Evolutionary conservation across 2,888 invertebrate genomes (phyloP), one percentile per base, ranked within the genome.

Genomic region (Helicoverpa assulta): DNA sequence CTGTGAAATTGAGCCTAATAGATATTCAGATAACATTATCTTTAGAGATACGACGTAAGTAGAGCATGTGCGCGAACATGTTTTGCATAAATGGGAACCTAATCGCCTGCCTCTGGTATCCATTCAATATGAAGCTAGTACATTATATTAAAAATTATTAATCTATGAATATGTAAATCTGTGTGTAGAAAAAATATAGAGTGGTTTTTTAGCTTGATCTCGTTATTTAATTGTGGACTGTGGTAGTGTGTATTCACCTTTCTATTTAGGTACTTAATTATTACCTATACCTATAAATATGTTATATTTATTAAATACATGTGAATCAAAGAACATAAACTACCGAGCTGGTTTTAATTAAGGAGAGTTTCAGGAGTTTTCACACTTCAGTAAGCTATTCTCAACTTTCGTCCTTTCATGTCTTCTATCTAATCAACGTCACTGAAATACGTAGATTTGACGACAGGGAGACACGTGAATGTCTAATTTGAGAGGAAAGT

Each of bases 1-100:
- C 72, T 64, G 78, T 63, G 56, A 78, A 61, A 70, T 78, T 80
- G 60, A 76, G 73, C 69, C 51, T 81, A 76, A 74, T 77, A 76
- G 69, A 68, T 74, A 71, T 62, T 55, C 57, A 56, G 60, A 69
- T 74, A 71, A 59, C 56, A 62, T 58, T 60, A 66, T 72, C 67
- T 62, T 55, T 40, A 58, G 18, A 57, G 19, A 59, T 60, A 29
- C 7, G 55, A 10, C 57, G 21, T 56, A 54, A 77, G 57, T 74
- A 74, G 65, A 74, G 64, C 54, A 43, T 47, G 5, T 16, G n/a
- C 16, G 47, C 47, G 47, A n/a, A n/a, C 18, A 37, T n/a, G 43
- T 53, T 64, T 64, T 19, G 37, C 56, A 43, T 55, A 16, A 65
- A 53, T 65, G 12, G 7, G 7, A 29, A 29, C 56, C 51, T 47